A percentile compares a stretch with the other conserved stretches of the same genome.
phyloP scores from a whole-genome alignment of 2,797 vertebrate species.

The Lacerta bilineata region DNA sequence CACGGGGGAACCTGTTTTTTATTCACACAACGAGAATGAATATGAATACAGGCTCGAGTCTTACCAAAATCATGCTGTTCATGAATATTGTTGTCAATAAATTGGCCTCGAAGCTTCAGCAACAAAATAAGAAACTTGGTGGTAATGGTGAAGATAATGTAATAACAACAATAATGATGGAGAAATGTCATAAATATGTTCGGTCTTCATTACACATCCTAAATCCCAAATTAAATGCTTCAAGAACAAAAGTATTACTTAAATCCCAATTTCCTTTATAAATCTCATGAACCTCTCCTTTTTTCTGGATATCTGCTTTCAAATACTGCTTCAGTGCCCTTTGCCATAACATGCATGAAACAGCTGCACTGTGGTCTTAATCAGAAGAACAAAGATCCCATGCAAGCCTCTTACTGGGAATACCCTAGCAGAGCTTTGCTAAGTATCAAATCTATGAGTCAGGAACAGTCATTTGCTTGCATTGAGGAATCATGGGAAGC shows the following conservation, averaged over 20 bases:
- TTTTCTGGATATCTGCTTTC: conserved; percentile 30
- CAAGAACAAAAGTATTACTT: conserved; percentile 20
- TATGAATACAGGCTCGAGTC: not conserved
- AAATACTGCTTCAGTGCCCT: accelerated
- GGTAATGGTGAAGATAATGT: not conserved
- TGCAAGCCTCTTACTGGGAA: accelerated
- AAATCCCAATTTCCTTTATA: conserved; percentile 13
- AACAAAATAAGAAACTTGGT: not conserved
- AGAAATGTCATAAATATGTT: not conserved
- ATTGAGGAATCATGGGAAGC: conserved; percentile 11
- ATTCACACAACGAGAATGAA: not conserved
- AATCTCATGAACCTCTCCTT: conserved; percentile 5
- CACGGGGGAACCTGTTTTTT: not conserved
- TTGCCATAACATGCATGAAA: accelerated
- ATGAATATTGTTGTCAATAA: not conserved
- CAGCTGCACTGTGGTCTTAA: accelerated
- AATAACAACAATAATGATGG: not conserved
- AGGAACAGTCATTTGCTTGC: not conserved
- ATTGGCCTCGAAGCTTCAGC: not conserved
- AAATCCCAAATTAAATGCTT: not conserved
- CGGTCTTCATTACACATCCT: not conserved
- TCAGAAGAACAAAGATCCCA: not conserved
- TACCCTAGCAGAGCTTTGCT: accelerated
- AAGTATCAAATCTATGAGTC: not conserved
- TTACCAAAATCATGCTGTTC: not conserved